Conservation (phyloP, 2,888 invertebrate genomes). For the Synergus gifuensis region DNA sequence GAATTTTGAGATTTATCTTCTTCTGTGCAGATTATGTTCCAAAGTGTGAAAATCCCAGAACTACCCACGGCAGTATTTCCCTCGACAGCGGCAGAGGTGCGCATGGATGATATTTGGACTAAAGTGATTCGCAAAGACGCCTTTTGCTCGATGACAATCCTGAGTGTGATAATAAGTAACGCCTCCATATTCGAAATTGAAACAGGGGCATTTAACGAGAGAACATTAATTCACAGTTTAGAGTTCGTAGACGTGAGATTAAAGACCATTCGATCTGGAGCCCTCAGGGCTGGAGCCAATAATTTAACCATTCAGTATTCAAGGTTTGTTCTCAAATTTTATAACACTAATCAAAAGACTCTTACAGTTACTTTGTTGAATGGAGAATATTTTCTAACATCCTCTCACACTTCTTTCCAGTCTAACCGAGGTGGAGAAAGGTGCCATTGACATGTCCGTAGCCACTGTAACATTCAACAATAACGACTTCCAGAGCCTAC, state of each 20-base stretch:
- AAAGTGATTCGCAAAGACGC: constrained; percentile 82
- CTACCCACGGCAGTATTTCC: constrained; percentile 83
- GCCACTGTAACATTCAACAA: constrained; percentile 81
- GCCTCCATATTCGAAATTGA: constrained; percentile 82
- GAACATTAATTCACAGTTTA: constrained; percentile 82
- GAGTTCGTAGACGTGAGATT: constrained; percentile 82
- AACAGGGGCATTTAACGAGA: constrained; percentile 82
- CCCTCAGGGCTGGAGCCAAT: constrained; percentile 82
- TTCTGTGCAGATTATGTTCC: constrained; percentile 82
- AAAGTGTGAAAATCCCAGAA: constrained; percentile 81
- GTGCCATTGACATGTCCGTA: constrained; percentile 83
- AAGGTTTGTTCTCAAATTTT: constrained; percentile 77
- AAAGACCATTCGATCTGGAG: constrained; percentile 80
- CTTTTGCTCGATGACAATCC: constrained; percentile 84
- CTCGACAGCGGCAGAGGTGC: constrained; percentile 82
- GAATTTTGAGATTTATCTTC: neutral
- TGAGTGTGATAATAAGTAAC: constrained; percentile 82
- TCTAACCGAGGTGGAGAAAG: constrained; percentile 81
- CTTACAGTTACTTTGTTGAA: neutral
- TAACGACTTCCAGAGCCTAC: constrained; percentile 82
- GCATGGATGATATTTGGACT: constrained; percentile 80
- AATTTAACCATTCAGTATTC: constrained; percentile 84
- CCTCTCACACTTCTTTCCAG: constrained; percentile 73
- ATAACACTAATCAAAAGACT: neutral
- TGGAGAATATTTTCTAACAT: too few species aligned